Evolutionary conservation across 2,113 vertebrate species (phyloP).

Genomic region (Centropristis striata): DNA sequence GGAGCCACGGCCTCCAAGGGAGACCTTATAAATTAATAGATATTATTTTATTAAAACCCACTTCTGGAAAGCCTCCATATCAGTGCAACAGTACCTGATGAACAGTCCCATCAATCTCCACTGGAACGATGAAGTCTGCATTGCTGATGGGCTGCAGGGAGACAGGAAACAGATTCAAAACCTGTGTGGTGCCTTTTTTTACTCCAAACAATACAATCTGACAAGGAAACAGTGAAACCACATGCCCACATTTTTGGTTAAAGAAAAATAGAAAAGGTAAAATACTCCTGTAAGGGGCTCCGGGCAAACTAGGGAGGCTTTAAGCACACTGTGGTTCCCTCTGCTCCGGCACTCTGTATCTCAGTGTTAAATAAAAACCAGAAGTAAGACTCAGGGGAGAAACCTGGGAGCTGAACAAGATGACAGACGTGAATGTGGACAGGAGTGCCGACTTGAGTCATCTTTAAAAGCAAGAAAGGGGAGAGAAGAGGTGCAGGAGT

Average conservation of each 20-base stretch:
- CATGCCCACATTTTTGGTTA: conserved; percentile 4
- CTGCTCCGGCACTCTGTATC: conserved; percentile 29
- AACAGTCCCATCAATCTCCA: conserved; percentile 81
- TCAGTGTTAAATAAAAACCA: conserved; percentile 64
- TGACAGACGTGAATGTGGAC: conserved; percentile 48
- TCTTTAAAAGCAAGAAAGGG: conserved; percentile 42
- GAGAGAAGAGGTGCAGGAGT: conserved; percentile 41
- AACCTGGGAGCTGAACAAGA: conserved; percentile 39
- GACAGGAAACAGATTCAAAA: conserved; percentile 40
- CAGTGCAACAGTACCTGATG: conserved; percentile 69
- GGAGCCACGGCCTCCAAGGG: not conserved
- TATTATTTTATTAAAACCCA: conserved; percentile 39
- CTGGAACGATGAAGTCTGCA: conserved; percentile 75
- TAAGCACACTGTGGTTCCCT: conserved; percentile 55
- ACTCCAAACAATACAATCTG: conserved; percentile 24
- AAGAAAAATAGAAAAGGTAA: conserved; percentile 15
- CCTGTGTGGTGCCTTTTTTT: not conserved
- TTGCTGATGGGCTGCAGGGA: conserved; percentile 73
- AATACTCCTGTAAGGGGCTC: conserved; percentile 33
- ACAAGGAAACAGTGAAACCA: conserved; percentile 9
- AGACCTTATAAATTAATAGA: conserved; percentile 39
- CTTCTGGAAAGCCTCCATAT: conserved; percentile 16
- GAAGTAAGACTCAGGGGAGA: conserved; percentile 48
- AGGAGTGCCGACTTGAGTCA: conserved; percentile 56
- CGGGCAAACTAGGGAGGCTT: conserved; percentile 48